Evolutionary conservation across 2,113 vertebrate genomes (phyloP).

Genomic region (Ursus arctos): DNA sequence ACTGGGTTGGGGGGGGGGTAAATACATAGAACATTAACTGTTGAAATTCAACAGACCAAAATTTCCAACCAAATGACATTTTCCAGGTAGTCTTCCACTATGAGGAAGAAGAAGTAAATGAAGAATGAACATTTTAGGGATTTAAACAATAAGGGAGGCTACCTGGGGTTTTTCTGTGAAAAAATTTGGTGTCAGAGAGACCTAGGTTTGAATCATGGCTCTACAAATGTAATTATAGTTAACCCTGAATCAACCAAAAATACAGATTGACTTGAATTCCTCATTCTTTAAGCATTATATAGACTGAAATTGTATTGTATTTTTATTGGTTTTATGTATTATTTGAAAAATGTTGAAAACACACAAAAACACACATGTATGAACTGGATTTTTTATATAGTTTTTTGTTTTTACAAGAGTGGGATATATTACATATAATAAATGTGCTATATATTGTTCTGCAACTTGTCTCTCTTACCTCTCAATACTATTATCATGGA

Average conservation of each 20-base stretch:
- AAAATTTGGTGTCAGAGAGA: not conserved
- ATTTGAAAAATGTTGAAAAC: not conserved
- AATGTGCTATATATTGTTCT: not conserved
- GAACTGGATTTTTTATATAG: not conserved
- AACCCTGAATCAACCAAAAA: slow-evolving; percentile 6
- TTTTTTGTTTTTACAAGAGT: not conserved
- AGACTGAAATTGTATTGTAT: not conserved
- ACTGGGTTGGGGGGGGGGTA: not conserved
- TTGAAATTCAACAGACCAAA: not conserved
- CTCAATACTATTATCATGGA: not conserved
- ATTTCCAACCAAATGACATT: not conserved
- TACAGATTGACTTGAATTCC: not conserved
- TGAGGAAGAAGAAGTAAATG: not conserved
- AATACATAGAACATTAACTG: not conserved
- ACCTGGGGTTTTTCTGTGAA: not conserved
- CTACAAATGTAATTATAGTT: not conserved
- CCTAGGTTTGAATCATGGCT: not conserved
- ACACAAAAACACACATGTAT: not conserved
- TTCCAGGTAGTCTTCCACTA: not conserved
- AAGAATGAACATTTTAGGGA: not conserved
- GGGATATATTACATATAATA: not conserved
- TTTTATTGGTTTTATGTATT: not conserved
- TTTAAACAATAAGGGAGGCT: not conserved
- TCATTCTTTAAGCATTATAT: not conserved
- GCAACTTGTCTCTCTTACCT: not conserved